Base-by-base conservation (phyloP, 1,140 invertebrate genomes). In the Trichonephila clavata region DNA sequence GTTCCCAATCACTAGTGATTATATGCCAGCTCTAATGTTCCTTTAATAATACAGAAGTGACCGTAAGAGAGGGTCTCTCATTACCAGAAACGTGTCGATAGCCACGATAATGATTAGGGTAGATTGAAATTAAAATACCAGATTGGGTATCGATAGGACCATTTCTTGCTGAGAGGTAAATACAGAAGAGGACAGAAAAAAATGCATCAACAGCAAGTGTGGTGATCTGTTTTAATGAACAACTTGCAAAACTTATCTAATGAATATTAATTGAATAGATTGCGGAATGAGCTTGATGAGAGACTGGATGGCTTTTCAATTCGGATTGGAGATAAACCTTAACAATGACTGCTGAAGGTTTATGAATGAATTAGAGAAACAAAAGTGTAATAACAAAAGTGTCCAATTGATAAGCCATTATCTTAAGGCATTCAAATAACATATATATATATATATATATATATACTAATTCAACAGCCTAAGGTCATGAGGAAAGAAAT, bases 101-200 rank as follows among this genome's bases (percentile, higher is more conserved):
- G 32, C 18, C 71, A 27, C 32, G 81, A 59, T 83, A 83, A 83
- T 59, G 81, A 83, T 83, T n/a, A 57, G 10, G 43, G 81, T 43
- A 59, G 39, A 50, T 50, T 50, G 81, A 83, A 83, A 83, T 83
- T 83, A 83, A 83, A 83, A 83, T 57, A 57, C 81, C 43, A 59
- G 81, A 83, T 59, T 83, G 20, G 50, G 21, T 57, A 83, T 57
- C 81, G n/a, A 8, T 21, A 10, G 7, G 43, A 50, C 4, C 32
- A 8, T 8, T 57, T 83, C 39, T 83, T 1, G 81, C 81, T 57
- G 7, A 8, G 20, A 57, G 81, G 81, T 43, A 59, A 83, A 83
- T 83, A 57, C 81, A 10, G 50, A 18, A 21, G 16, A 50, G 16
- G 16, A 57, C 39, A 59, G 50, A 59, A 57, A 83, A 83, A 21